A percentile compares a stretch with the other conserved stretches of the same genome.
Evolutionary conservation across 2,888 invertebrate species (phyloP).

Genomic region (Ashinkailepas kermadecensis): DNA sequence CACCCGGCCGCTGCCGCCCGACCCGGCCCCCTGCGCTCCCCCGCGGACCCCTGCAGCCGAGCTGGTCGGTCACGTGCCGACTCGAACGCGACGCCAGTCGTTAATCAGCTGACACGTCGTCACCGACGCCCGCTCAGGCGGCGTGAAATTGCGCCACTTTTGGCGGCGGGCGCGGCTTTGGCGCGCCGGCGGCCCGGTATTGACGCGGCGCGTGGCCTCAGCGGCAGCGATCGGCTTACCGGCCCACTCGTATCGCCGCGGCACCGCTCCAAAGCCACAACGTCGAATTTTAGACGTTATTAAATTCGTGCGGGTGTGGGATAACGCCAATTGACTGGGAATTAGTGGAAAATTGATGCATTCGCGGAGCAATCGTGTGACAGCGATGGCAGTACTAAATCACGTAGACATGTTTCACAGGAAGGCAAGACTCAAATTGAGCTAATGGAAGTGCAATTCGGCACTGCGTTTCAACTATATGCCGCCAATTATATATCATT

Average conservation of each 20-base stretch:
- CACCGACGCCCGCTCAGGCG: slow-evolving; percentile 30
- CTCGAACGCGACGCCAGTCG: slow-evolving; percentile 35
- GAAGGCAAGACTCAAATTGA: too few species aligned
- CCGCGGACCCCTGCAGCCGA: slow-evolving; percentile 25
- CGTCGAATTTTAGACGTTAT: neutral
- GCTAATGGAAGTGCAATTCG: too few species aligned
- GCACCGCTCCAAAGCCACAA: neutral
- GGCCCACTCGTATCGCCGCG: neutral
- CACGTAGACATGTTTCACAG: too few species aligned
- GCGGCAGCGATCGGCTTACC: neutral
- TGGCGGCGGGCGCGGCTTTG: neutral
- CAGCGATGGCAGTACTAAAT: too few species aligned
- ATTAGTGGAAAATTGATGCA: neutral
- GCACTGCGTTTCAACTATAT: too few species aligned
- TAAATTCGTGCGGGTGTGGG: neutral
- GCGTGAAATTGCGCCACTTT: slow-evolving; percentile 13
- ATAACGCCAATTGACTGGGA: neutral
- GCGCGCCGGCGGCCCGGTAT: neutral
- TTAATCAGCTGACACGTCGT: slow-evolving; percentile 31
- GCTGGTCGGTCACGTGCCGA: slow-evolving; percentile 30
- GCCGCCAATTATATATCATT: too few species aligned
- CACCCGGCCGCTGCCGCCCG: neutral
- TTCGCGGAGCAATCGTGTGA: too few species aligned
- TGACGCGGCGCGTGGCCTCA: neutral
- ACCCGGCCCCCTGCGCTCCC: slow-evolving; percentile 28